Conservation (phyloP, 1,140 invertebrate genomes). For the Diorhabda elongata region DNA sequence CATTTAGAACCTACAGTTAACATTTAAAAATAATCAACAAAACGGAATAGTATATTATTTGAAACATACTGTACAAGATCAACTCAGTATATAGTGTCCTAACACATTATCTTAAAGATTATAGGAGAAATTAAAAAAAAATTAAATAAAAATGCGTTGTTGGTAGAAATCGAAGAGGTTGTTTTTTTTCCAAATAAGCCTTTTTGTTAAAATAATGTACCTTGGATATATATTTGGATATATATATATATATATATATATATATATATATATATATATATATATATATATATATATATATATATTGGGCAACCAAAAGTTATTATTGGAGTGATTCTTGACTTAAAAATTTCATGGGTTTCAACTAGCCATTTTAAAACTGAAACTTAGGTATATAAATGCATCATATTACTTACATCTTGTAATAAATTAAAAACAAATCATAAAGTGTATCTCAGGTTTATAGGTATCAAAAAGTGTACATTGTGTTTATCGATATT, state of each 20-base stretch:
- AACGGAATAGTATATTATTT: slow-evolving; percentile 20
- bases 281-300: too few species aligned
- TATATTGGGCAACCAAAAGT: slow-evolving; percentile 6
- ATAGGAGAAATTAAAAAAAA: slow-evolving; percentile 6
- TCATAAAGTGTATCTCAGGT: too few species aligned
- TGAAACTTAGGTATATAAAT: too few species aligned
- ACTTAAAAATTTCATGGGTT: too few species aligned
- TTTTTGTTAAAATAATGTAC: slow-evolving; percentile 10
- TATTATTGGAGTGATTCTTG: too few species aligned
- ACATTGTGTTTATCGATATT: too few species aligned
- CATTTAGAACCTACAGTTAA: slow-evolving; percentile 2
- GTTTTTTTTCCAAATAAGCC: slow-evolving; percentile 1
- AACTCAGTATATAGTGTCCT: slow-evolving; percentile 11
- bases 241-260: too few species aligned
- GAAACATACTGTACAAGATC: slow-evolving; percentile 23
- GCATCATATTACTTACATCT: too few species aligned
- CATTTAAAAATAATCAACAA: slow-evolving; percentile 17
- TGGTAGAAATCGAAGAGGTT: not conserved
- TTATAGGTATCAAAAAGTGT: too few species aligned
- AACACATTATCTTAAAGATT: slow-evolving; percentile 8
- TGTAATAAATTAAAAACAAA: too few species aligned
- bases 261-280: too few species aligned
- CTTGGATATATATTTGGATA: not conserved
- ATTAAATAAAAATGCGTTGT: slow-evolving; percentile 13
- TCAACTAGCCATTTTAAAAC: too few species aligned